Percentiles rank a stretch among this genome's conserved stretches.
Evolutionary conservation across 2,113 vertebrate species (phyloP).

Genomic region (Crotalus viridis): DNA sequence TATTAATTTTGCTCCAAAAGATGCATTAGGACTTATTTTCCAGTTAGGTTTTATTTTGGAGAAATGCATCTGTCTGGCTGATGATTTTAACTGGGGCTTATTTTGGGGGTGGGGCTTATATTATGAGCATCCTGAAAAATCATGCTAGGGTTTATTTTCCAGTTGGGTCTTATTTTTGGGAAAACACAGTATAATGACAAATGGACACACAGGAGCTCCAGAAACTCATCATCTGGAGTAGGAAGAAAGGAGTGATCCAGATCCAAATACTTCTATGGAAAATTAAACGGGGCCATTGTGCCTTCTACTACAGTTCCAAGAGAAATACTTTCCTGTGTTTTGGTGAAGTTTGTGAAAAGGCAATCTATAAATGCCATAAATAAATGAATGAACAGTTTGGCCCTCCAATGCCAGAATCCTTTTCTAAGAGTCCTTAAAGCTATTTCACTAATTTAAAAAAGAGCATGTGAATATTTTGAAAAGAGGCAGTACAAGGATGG

Average conservation of each 20-base stretch:
- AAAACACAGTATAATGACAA: not conserved
- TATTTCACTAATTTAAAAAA: not conserved
- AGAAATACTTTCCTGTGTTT: not conserved
- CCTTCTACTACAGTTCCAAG: not conserved
- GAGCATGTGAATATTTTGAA: not conserved
- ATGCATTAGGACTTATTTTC: no score
- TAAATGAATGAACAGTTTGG: not conserved
- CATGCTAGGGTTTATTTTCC: no score
- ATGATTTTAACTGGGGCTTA: no score
- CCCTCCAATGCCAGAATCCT: not conserved
- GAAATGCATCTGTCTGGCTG: no score
- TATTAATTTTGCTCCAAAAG: no score
- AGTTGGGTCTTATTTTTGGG: no score
- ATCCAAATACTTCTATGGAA: not conserved
- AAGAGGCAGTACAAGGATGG: not conserved
- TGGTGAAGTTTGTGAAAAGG: not conserved
- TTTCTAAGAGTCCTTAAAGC: not conserved
- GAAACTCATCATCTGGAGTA: not conserved
- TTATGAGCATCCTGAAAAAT: no score
- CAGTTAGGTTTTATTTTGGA: no score
- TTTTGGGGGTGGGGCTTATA: no score
- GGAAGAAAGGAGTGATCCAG: not conserved
- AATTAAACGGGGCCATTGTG: not conserved
- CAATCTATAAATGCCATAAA: not conserved
- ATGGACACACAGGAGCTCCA: not conserved